A percentile compares a stretch with the other conserved stretches of the same genome.
Evolutionary conservation across 1,140 invertebrate species (phyloP).

Genomic region (Tetramorium simillimum): DNA sequence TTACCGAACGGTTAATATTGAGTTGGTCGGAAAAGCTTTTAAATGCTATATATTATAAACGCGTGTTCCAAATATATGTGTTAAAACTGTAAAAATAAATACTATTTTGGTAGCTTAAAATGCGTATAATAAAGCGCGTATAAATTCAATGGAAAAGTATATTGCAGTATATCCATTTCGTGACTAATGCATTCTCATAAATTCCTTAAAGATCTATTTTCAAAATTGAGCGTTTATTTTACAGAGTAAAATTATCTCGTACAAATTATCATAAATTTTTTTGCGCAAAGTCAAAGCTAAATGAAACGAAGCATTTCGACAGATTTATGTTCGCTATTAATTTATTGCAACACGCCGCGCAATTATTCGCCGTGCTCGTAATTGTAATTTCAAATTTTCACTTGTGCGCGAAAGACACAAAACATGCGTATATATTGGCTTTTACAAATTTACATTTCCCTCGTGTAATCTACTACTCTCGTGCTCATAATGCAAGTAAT

Average conservation of each 20-base stretch:
- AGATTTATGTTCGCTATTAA: slow-evolving; percentile 31
- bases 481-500: slow-evolving; percentile 70
- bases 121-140: neutral
- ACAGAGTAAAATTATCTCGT: neutral
- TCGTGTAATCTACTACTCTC: slow-evolving; percentile 59
- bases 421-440: slow-evolving; percentile 60
- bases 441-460: slow-evolving; percentile 64
- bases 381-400: slow-evolving; percentile 59
- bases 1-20: neutral
- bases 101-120: neutral
- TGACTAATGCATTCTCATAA: neutral
- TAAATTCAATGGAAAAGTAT: neutral
- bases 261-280: slow-evolving; percentile 29
- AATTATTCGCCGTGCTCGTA: slow-evolving; percentile 21
- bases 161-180: neutral
- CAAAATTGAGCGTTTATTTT: slow-evolving; percentile 16
- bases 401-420: slow-evolving; percentile 32
- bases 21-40: neutral
- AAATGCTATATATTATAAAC: neutral
- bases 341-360: neutral
- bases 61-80: neutral
- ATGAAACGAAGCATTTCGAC: neutral
- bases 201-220: neutral
- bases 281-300: neutral
- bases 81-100: neutral